These are phyloP conservation scores for Dermatemys mawii DNA, from an alignment of 2,113 vertebrate genomes.

Conservation along the genomic window DNA sequence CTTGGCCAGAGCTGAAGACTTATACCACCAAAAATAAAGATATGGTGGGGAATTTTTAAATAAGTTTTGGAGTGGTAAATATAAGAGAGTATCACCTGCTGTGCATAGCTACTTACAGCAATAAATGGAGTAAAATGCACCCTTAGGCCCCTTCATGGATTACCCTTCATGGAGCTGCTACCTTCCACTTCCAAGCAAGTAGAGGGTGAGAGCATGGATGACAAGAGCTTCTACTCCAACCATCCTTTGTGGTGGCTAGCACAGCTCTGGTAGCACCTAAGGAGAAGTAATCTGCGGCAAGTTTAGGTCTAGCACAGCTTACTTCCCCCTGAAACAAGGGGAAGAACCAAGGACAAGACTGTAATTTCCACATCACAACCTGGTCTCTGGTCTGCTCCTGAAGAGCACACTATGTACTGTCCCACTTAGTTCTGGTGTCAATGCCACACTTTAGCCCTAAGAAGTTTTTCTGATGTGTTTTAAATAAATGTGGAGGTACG, in stretches of 20 bases:
- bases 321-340: not conserved
- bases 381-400: not conserved
- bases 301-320: not conserved
- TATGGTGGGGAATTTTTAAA: not conserved
- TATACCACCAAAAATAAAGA: not conserved
- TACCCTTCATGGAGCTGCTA: not conserved
- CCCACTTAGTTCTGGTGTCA: not conserved
- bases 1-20: not conserved
- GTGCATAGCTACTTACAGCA: not conserved
- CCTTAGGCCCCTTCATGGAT: not conserved
- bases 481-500: not conserved
- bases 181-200: not conserved
- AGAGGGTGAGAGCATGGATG: not conserved
- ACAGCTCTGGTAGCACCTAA: not conserved
- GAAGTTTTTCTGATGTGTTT: conserved; percentile 18
- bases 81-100: not conserved
- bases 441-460: not conserved
- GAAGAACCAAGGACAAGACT: not conserved
- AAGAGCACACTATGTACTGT: not conserved
- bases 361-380: conserved; percentile 1
- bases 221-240: not conserved
- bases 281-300: not conserved
- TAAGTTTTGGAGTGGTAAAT: not conserved
- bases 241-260: not conserved
- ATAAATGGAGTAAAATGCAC: not conserved